phyloP scores from a whole-genome alignment of 2,113 vertebrate genomes.

The Melanotaenia duboulayi region DNA sequence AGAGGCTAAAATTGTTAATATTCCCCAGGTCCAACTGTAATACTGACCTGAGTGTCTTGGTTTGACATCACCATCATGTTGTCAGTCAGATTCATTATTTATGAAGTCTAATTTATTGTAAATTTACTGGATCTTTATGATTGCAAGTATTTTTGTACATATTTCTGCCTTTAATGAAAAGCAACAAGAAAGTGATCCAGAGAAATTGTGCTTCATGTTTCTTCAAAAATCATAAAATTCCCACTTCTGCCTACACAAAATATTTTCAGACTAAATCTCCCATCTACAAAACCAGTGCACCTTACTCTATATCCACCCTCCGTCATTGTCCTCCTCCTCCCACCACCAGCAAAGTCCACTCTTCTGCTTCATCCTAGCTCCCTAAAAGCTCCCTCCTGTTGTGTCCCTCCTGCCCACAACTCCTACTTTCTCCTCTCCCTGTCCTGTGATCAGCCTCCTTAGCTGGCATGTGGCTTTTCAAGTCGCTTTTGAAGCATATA shows the following conservation, averaged over 20 bases:
- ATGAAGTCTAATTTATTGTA: too few species aligned
- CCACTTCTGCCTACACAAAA: slow-evolving; percentile 26
- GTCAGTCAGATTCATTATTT: too few species aligned
- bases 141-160: too few species aligned
- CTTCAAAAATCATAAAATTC: too few species aligned
- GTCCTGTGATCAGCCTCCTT: slow-evolving; percentile 72
- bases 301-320: slow-evolving; percentile 44
- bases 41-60: too few species aligned
- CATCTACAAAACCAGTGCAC: slow-evolving; percentile 52
- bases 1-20: background rate
- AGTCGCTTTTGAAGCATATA: slow-evolving; percentile 75
- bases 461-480: slow-evolving; percentile 58
- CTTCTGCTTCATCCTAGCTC: slow-evolving; percentile 20
- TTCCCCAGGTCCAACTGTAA: background rate
- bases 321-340: slow-evolving; percentile 31
- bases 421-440: slow-evolving; percentile 25
- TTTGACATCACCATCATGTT: too few species aligned
- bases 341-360: slow-evolving; percentile 38
- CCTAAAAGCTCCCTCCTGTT: background rate
- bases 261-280: slow-evolving; percentile 45
- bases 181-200: too few species aligned
- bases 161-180: too few species aligned
- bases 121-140: too few species aligned
- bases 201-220: too few species aligned
- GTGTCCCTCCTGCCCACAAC: slow-evolving; percentile 9